Evolutionary conservation across 2,888 invertebrate species (phyloP).

Genomic region (Epirrhoe alternata): DNA sequence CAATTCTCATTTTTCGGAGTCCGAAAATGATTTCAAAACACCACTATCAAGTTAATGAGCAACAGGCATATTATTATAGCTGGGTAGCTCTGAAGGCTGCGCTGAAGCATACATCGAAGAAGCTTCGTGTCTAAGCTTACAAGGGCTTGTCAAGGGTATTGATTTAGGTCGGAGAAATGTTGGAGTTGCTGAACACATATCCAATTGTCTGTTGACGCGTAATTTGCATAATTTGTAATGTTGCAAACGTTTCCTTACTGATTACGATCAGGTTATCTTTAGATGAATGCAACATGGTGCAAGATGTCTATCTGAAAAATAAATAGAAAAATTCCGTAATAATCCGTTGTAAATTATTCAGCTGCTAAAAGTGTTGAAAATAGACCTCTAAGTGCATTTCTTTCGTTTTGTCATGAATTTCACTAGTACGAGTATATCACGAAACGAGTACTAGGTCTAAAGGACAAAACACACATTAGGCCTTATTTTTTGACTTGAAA

Average conservation of each 20-base stretch:
- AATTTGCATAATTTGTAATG: neutral
- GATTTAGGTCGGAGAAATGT: constrained; percentile 20
- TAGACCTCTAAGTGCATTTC: no score
- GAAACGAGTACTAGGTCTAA: no score
- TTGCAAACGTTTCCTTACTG: neutral
- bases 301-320: no score
- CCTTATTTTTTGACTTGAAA: no score
- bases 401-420: no score
- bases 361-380: no score
- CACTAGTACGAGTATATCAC: no score
- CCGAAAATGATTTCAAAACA: neutral
- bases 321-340: no score
- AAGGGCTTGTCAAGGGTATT: constrained; percentile 30
- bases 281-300: neutral
- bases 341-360: no score
- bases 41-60: constrained; percentile 36
- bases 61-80: constrained; percentile 37
- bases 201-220: neutral
- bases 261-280: neutral
- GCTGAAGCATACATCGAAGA: constrained; percentile 31
- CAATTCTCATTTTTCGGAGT: neutral
- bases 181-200: neutral
- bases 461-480: no score
- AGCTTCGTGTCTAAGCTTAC: constrained; percentile 28
- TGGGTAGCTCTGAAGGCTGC: constrained; percentile 27